Percentiles rank a stretch among this genome's conserved stretches.
Conservation (phyloP, 2,113 vertebrate genomes). For the Phalacrocorax pelagicus region DNA sequence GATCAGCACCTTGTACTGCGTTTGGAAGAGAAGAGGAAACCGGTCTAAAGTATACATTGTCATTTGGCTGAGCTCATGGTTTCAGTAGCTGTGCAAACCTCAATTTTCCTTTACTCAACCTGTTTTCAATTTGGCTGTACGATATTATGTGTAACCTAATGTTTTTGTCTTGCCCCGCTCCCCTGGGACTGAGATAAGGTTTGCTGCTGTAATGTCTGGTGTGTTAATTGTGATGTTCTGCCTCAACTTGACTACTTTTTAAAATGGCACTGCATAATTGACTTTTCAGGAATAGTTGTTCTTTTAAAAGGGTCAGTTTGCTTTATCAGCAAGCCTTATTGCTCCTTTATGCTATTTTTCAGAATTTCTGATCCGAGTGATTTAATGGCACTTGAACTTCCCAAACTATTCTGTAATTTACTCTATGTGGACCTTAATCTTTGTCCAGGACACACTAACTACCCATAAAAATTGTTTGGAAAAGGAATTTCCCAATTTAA, state of each 20-base stretch:
- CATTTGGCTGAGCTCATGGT: background rate
- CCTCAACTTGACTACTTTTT: background rate
- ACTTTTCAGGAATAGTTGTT: constrained; percentile 5
- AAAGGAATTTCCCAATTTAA: background rate
- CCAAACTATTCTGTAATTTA: background rate
- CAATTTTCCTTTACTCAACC: background rate
- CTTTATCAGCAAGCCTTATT: background rate
- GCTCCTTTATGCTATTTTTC: background rate
- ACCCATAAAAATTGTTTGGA: background rate
- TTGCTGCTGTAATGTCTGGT: background rate
- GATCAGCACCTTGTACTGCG: background rate
- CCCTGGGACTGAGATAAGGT: background rate
- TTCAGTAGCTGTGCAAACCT: background rate
- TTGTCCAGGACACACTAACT: background rate
- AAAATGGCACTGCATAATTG: background rate
- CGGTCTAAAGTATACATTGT: background rate
- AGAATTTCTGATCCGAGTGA: background rate
- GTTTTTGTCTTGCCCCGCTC: background rate
- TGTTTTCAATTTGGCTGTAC: background rate
- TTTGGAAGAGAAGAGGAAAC: background rate
- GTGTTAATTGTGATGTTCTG: background rate
- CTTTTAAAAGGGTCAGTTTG: background rate
- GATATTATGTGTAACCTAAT: background rate
- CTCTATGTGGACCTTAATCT: background rate
- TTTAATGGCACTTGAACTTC: background rate